Conservation (phyloP, 2,113 vertebrate species). For the Numida meleagris region DNA sequence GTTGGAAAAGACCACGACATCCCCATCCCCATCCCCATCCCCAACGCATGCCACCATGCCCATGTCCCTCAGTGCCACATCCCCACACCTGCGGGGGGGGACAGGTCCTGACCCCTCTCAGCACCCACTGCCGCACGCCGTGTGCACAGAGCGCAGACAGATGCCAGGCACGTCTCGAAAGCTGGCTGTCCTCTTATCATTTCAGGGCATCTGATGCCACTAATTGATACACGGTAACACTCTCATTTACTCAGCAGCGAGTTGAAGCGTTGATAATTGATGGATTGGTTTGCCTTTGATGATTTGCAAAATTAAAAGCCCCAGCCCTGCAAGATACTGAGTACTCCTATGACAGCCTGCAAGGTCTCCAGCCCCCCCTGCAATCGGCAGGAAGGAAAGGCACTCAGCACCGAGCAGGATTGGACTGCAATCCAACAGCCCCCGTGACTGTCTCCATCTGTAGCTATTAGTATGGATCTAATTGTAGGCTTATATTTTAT, state of each 20-base stretch:
- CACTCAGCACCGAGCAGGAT: constrained; percentile 5
- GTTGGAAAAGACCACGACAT: no score
- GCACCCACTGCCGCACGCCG: not conserved
- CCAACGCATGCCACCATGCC: no score
- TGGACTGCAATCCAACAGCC: constrained; percentile 33
- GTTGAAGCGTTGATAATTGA: constrained; percentile 70
- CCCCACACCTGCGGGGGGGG: no score
- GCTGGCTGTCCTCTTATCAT: constrained; percentile 14
- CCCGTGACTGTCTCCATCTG: constrained; percentile 16
- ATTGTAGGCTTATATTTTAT: constrained; percentile 29
- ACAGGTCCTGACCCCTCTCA: not conserved
- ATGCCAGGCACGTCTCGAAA: not conserved
- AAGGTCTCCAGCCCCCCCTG: not conserved
- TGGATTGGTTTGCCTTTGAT: constrained; percentile 66
- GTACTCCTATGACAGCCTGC: not conserved
- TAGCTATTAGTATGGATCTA: constrained; percentile 49
- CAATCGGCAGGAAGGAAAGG: not conserved
- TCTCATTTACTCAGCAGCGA: constrained; percentile 59
- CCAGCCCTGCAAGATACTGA: constrained; percentile 11
- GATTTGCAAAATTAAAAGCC: constrained; percentile 69
- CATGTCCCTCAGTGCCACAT: no score
- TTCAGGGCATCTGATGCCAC: constrained; percentile 29
- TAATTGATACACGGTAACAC: constrained; percentile 55
- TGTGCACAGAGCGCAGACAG: not conserved
- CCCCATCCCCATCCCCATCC: no score